Evolutionary conservation across 2,797 vertebrate genomes (phyloP).

Genomic region (Luscinia luscinia): DNA sequence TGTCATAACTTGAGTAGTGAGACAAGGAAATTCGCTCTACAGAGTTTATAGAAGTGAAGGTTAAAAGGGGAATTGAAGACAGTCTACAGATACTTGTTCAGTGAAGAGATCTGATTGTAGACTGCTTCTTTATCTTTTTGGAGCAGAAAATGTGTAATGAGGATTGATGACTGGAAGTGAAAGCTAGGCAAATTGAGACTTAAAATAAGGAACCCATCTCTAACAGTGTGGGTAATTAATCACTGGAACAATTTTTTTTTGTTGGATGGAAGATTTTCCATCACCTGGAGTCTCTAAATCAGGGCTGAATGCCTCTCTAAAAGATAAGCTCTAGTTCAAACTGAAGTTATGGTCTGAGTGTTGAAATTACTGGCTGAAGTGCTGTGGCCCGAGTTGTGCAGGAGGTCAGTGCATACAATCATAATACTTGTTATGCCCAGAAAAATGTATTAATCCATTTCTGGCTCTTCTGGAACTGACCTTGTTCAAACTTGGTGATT

Average conservation of each 20-base stretch:
- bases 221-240: slow-evolving; percentile 23
- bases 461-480: neutral
- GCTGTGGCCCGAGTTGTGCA: neutral
- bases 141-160: neutral
- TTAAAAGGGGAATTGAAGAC: neutral
- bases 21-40: neutral
- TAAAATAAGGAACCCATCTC: slow-evolving; percentile 9
- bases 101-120: neutral
- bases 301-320: neutral
- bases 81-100: neutral
- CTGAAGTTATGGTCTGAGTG: neutral
- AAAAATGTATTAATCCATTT: neutral
- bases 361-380: slow-evolving; percentile 2
- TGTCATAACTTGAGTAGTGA: neutral
- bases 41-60: neutral
- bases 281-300: slow-evolving; percentile 40
- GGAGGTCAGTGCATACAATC: neutral
- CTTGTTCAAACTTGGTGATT: slow-evolving; percentile 14
- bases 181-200: slow-evolving; percentile 26
- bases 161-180: slow-evolving; percentile 15
- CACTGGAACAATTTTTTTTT: slow-evolving; percentile 21
- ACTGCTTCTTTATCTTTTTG: neutral
- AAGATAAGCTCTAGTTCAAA: slow-evolving; percentile 10
- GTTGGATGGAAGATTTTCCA: neutral
- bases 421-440: neutral